These are phyloP conservation scores for Coreoperca whiteheadi DNA, from an alignment of 2,113 vertebrate species.

Conservation along the genomic window DNA sequence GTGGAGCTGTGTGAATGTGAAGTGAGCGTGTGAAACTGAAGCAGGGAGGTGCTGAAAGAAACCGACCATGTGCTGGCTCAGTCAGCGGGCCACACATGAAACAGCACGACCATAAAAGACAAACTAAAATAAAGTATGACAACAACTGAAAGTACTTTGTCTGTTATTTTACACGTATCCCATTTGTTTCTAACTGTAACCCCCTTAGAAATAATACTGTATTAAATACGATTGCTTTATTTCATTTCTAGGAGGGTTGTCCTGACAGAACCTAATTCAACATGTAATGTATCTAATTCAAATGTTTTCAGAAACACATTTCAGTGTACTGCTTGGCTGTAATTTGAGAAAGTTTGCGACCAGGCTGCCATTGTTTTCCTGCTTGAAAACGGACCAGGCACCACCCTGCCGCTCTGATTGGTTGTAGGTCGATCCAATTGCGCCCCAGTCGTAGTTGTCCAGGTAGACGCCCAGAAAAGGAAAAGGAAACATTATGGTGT, in stretches of 20 bases:
- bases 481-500: constrained; percentile 4
- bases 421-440: too few relatives aligned
- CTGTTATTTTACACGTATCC: background rate
- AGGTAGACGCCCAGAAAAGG: background rate
- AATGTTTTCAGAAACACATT: too few relatives aligned
- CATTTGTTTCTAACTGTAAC: background rate
- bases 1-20: constrained; percentile 42
- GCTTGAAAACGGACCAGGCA: too few relatives aligned
- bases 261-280: background rate
- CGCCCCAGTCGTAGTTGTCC: too few relatives aligned
- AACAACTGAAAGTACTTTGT: background rate
- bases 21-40: constrained; percentile 47
- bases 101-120: constrained; percentile 2
- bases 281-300: too few relatives aligned
- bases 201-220: background rate
- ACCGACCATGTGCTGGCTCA: background rate
- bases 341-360: too few relatives aligned
- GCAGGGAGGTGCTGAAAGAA: background rate
- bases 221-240: too few relatives aligned
- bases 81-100: constrained; percentile 7
- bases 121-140: background rate
- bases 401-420: too few relatives aligned
- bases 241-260: background rate
- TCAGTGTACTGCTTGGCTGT: too few relatives aligned
- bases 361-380: too few relatives aligned